phyloP scores from a whole-genome alignment of 2,888 invertebrate species.

The Drosophila dives region DNA sequence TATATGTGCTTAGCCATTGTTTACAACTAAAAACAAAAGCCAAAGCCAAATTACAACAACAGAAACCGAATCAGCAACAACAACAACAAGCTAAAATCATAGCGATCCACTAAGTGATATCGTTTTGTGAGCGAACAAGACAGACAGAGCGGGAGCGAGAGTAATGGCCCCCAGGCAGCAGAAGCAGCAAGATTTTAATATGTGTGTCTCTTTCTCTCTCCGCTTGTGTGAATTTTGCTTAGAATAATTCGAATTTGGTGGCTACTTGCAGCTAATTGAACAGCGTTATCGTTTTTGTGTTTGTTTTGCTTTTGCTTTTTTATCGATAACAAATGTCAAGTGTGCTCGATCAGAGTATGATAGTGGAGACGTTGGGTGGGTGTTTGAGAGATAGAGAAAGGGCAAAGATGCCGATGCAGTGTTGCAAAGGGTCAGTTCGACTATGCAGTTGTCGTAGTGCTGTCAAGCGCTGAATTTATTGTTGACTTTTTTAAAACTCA shows the following conservation, averaged over 20 bases:
- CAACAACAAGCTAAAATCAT: constrained; percentile 31
- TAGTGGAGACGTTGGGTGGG: neutral
- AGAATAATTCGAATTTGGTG: constrained; percentile 31
- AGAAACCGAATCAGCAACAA: constrained; percentile 17
- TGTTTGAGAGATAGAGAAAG: neutral
- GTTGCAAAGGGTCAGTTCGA: constrained; percentile 33
- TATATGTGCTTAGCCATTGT: constrained; percentile 58
- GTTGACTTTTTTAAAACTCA: constrained; percentile 33
- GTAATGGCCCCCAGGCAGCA: constrained; percentile 25
- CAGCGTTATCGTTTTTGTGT: constrained; percentile 20
- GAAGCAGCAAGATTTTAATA: constrained; percentile 31
- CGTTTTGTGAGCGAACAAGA: constrained; percentile 28
- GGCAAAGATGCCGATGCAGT: constrained; percentile 19
- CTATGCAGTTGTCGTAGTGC: constrained; percentile 4
- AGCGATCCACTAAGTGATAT: constrained; percentile 60
- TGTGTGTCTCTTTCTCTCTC: neutral
- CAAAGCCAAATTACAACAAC: constrained; percentile 28
- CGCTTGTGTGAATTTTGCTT: constrained; percentile 8
- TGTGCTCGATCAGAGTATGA: constrained; percentile 25
- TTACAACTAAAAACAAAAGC: constrained; percentile 74
- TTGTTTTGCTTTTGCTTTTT: neutral
- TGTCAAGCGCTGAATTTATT: constrained; percentile 28
- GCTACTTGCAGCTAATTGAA: constrained; percentile 28
- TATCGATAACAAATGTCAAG: constrained; percentile 42
- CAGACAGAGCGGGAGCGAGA: constrained; percentile 21